These are phyloP conservation scores for Accipiter cooperii DNA, from an alignment of 2,113 vertebrate species.

Conservation along the genomic window DNA sequence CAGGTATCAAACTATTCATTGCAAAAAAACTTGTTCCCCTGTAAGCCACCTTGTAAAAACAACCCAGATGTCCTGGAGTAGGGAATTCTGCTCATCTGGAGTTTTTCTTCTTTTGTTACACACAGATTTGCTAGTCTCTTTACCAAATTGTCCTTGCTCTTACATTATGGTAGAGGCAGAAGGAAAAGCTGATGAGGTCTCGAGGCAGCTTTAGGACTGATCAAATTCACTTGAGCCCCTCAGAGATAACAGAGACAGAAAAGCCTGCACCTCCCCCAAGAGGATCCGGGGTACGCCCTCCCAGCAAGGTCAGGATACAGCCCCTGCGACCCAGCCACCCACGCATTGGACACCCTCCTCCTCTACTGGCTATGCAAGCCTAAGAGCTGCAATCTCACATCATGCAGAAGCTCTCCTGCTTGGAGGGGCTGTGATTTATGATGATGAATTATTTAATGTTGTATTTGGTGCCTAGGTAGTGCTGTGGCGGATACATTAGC, in stretches of 20 bases:
- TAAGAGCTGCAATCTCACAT: background rate
- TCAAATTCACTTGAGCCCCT: background rate
- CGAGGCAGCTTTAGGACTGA: background rate
- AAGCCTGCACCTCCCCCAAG: background rate
- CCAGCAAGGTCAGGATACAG: background rate
- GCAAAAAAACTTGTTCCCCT: background rate
- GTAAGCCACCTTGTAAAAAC: background rate
- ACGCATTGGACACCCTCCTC: accelerated
- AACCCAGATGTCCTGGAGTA: too few relatives aligned
- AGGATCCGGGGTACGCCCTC: accelerated
- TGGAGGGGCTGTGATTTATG: background rate
- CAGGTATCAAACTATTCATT: background rate
- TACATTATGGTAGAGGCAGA: background rate
- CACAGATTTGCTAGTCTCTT: background rate
- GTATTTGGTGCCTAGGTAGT: background rate
- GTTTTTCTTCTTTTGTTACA: background rate
- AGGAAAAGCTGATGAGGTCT: background rate
- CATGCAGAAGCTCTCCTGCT: background rate
- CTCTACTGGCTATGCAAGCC: background rate
- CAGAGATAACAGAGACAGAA: background rate
- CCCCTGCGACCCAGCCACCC: background rate
- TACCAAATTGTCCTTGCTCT: background rate
- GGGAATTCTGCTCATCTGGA: background rate
- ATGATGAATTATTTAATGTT: background rate
- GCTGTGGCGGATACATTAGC: background rate